Conservation (phyloP, 2,113 vertebrate genomes). For the Dinomys branickii region DNA sequence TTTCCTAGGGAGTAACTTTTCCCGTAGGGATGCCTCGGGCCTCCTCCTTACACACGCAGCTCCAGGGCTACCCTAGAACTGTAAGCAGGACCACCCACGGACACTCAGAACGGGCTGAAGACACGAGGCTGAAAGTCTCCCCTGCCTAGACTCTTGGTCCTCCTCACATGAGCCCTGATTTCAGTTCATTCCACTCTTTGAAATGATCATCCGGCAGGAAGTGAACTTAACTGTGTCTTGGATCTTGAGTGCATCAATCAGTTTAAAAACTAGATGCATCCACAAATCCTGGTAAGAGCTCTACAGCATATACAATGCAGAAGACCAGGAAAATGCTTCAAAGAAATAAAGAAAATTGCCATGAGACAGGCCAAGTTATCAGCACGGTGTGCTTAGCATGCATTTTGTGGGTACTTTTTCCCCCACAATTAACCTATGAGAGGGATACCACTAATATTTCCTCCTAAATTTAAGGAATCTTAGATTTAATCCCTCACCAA, state of each 20-base stretch:
- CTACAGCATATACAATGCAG: not conserved
- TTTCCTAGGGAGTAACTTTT: not conserved
- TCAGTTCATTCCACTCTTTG: not conserved
- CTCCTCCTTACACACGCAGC: not conserved
- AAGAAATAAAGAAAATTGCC: not conserved
- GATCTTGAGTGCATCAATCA: not conserved
- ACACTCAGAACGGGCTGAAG: not conserved
- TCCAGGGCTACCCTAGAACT: not conserved
- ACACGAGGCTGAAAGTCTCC: not conserved
- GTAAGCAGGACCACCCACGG: not conserved
- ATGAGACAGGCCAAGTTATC: not conserved
- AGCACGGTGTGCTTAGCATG: not conserved
- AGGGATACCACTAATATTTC: not conserved
- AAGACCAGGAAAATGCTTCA: not conserved
- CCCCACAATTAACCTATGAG: not conserved
- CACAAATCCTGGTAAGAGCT: not conserved
- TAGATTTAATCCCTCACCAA: not conserved
- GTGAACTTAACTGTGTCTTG: not conserved
- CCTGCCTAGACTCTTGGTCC: not conserved
- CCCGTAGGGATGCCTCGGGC: not conserved
- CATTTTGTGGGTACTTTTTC: not conserved
- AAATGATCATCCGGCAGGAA: not conserved
- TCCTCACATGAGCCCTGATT: not conserved
- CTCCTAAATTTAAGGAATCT: not conserved
- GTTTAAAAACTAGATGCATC: not conserved